Percentiles rank a stretch among this genome's conserved stretches.
Evolutionary conservation across 2,888 invertebrate genomes (phyloP).

Genomic region (Trichacis sp.): DNA sequence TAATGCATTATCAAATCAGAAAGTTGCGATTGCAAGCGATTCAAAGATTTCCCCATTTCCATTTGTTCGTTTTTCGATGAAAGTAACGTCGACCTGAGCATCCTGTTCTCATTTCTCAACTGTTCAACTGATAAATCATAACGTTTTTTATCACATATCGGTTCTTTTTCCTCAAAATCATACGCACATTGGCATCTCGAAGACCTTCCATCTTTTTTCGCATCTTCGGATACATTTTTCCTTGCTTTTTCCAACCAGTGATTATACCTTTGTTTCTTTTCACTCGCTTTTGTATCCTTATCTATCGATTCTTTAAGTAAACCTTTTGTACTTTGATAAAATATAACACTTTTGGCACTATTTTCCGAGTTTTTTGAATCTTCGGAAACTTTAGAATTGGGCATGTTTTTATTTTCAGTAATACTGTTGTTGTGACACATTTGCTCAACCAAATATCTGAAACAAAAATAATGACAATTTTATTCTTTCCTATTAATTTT

Average conservation of each 20-base stretch:
- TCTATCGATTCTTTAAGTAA: neutral
- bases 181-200: neutral
- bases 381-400: neutral
- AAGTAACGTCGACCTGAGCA: constrained; percentile 15
- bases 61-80: constrained; percentile 23
- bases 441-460: too few species aligned
- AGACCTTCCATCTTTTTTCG: neutral
- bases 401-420: too few species aligned
- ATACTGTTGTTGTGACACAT: too few species aligned
- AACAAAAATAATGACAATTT: too few species aligned
- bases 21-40: constrained; percentile 23
- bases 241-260: constrained; percentile 1
- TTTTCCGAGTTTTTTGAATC: neutral
- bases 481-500: too few species aligned
- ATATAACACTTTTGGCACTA: neutral
- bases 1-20: constrained; percentile 19
- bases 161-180: too few species aligned
- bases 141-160: constrained; percentile 4
- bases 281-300: neutral
- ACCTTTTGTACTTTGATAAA: neutral
- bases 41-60: constrained; percentile 24
- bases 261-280: neutral
- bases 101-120: constrained; percentile 16
- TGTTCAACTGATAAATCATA: neutral
- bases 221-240: neutral